Conservation (phyloP, 2,113 vertebrate genomes). For the Progne subis region DNA sequence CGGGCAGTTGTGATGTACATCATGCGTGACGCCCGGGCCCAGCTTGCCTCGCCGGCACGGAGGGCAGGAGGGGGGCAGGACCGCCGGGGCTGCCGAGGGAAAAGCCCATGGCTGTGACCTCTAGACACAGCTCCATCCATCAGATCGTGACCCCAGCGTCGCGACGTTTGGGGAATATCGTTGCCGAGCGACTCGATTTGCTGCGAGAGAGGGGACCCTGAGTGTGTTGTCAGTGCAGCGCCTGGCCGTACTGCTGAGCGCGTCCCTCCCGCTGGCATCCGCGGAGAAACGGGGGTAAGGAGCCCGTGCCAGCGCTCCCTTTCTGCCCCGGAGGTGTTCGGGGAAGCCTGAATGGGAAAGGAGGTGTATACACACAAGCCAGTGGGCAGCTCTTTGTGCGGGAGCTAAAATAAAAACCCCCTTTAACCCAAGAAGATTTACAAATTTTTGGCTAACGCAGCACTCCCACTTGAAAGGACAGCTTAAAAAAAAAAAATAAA, state of each 20-base stretch:
- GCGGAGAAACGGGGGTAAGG: background rate
- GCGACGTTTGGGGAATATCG: fast-evolving
- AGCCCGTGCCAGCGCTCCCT: fast-evolving
- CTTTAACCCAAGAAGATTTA: background rate
- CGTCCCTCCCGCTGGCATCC: background rate
- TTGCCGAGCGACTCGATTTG: fast-evolving
- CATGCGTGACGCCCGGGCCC: background rate
- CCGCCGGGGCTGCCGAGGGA: background rate
- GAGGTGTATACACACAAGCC: background rate
- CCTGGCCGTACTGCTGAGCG: fast-evolving
- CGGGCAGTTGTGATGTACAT: slow-evolving; percentile 27
- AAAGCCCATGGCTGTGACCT: background rate
- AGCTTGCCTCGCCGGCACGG: fast-evolving
- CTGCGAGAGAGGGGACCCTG: background rate
- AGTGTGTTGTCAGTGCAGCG: fast-evolving
- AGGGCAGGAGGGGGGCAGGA: background rate
- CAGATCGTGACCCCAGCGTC: background rate
- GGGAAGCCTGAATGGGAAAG: background rate
- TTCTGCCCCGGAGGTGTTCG: background rate
- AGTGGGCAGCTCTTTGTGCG: background rate
- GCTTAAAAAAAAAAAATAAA: background rate
- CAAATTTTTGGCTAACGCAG: background rate
- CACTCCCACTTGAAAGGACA: background rate
- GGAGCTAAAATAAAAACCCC: background rate
- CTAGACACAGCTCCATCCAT: background rate